phyloP scores from a whole-genome alignment of 2,888 invertebrate species.

The Aplocera efformata region DNA sequence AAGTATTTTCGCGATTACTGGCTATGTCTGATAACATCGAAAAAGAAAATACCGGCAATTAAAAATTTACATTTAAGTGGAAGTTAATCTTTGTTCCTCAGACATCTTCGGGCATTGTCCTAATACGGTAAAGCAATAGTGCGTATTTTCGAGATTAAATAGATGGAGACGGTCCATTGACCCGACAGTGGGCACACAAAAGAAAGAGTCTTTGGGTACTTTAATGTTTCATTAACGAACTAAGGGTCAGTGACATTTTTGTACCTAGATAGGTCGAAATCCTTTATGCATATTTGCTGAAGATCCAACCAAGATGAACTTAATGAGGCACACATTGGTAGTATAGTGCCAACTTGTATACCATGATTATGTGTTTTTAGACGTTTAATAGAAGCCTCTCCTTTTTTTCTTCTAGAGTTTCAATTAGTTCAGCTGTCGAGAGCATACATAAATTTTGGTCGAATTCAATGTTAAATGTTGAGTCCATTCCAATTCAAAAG shows the following conservation, averaged over 20 bases:
- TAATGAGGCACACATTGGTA: no score
- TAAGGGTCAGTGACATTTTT: constrained; percentile 32
- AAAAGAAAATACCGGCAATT: neutral
- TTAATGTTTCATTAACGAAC: constrained; percentile 38
- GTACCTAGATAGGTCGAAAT: constrained; percentile 17
- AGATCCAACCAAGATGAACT: no score
- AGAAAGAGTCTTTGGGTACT: constrained; percentile 13
- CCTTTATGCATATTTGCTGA: no score
- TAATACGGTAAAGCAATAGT: constrained; percentile 13
- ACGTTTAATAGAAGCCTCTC: no score
- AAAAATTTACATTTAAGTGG: constrained; percentile 11
- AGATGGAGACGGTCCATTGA: constrained; percentile 23
- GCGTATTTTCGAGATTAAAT: constrained; percentile 10
- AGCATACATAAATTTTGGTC: no score
- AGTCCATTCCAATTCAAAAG: no score
- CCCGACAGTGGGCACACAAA: constrained; percentile 15
- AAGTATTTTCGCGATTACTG: constrained; percentile 27
- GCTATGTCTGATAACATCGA: constrained; percentile 16
- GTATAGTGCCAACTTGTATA: no score
- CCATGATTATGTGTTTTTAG: no score
- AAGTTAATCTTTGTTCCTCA: constrained; percentile 23
- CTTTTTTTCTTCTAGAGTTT: no score
- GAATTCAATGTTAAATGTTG: no score
- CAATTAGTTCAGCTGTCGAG: no score
- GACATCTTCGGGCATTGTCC: constrained; percentile 22